Evolutionary conservation across 23 tunicate species (phyloP).

Genomic region (Clavelina lepadiformis): DNA sequence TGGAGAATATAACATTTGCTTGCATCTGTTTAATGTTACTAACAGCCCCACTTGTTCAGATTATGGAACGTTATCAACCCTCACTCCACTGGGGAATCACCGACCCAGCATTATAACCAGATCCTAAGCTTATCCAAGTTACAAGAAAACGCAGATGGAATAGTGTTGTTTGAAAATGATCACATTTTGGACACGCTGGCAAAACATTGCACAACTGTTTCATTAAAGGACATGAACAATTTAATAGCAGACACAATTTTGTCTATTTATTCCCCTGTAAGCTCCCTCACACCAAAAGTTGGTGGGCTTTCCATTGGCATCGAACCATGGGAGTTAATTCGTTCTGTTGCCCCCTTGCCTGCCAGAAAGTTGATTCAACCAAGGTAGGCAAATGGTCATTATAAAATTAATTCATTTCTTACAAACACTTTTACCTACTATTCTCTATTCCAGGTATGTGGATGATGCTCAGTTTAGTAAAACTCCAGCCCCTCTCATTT

Average conservation of each 20-base stretch:
- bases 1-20: too few relatives aligned
- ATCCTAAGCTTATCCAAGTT: constrained; percentile 52
- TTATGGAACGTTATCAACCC: constrained; percentile 74
- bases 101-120: constrained; percentile 83
- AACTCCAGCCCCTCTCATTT: neutral
- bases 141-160: constrained; percentile 66
- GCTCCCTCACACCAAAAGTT: constrained; percentile 37
- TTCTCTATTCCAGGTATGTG: neutral
- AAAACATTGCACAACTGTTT: neutral
- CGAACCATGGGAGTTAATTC: constrained; percentile 86
- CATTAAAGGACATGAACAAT: constrained; percentile 54
- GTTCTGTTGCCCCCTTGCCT: constrained; percentile 83
- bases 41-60: constrained; percentile 11
- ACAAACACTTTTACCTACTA: neutral
- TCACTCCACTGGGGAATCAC: constrained; percentile 59
- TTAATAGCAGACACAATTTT: constrained; percentile 40
- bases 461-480: neutral
- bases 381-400: constrained; percentile 23
- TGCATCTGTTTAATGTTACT: too few relatives aligned
- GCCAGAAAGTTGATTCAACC: constrained; percentile 52
- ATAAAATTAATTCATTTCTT: neutral
- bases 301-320: constrained; percentile 55
- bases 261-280: constrained; percentile 37
- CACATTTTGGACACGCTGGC: constrained; percentile 15
- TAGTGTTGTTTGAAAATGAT: constrained; percentile 71